phyloP scores from a whole-genome alignment of 2,888 invertebrate species.

The Ennomos erosarius region DNA sequence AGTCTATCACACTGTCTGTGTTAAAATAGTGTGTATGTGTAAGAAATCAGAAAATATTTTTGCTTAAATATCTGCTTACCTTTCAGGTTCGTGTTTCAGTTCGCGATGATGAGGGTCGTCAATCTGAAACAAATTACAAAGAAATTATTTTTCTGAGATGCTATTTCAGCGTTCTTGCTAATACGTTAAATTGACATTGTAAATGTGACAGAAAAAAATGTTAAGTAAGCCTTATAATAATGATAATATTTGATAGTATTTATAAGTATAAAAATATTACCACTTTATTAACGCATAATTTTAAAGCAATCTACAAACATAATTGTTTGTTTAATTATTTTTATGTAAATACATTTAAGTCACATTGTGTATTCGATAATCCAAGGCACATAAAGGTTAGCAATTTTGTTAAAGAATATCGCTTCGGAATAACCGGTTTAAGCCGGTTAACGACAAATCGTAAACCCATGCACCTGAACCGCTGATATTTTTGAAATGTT shows the following conservation, averaged over 20 bases:
- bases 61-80: conserved; percentile 4
- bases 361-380: conserved; percentile 21
- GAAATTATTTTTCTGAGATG: too few relatives aligned
- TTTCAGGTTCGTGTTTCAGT: conserved; percentile 6
- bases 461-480: conserved; percentile 41
- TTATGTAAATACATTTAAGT: conserved; percentile 4
- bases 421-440: conserved; percentile 32
- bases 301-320: too few relatives aligned
- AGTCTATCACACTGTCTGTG: too few relatives aligned
- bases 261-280: too few relatives aligned
- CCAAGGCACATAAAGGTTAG: conserved; percentile 30
- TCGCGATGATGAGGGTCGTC: conserved; percentile 2
- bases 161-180: too few relatives aligned
- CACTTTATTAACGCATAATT: too few relatives aligned
- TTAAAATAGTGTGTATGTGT: too few relatives aligned
- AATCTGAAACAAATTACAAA: conserved; percentile 12
- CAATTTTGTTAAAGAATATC: conserved; percentile 39
- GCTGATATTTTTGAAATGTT: conserved; percentile 34
- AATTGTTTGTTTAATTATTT: conserved; percentile 1
- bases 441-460: conserved; percentile 40
- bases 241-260: too few relatives aligned
- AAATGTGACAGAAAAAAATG: too few relatives aligned
- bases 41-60: neutral
- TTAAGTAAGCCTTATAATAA: too few relatives aligned
- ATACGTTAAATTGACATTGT: too few relatives aligned